Percentiles rank a stretch among this genome's conserved stretches.
phyloP scores from a whole-genome alignment of 2,797 vertebrate genomes.

The Cygnus olor region DNA sequence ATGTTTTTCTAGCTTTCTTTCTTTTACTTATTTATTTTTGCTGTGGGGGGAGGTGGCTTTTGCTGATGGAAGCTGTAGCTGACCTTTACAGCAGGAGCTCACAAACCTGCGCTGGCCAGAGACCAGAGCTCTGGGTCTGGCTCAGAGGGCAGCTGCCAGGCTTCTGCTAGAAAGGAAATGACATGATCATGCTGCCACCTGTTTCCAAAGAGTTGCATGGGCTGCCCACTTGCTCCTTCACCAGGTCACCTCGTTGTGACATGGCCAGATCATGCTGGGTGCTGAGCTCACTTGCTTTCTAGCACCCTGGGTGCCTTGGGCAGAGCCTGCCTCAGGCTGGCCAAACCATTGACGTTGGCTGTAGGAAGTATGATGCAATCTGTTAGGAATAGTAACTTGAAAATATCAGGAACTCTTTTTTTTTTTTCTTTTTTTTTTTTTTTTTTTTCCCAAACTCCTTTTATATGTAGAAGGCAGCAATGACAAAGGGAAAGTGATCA shows the following conservation, averaged over 20 bases:
- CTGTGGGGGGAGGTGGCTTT: background rate
- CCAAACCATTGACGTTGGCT: background rate
- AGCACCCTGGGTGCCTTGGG: background rate
- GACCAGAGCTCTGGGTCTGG: constrained; percentile 9
- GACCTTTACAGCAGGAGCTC: constrained; percentile 10
- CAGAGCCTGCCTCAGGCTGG: background rate
- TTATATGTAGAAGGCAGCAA: background rate
- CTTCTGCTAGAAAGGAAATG: constrained; percentile 58
- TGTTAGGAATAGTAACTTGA: constrained; percentile 28
- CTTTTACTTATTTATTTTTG: background rate
- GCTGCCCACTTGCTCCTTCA: background rate
- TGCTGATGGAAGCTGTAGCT: background rate
- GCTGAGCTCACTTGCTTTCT: constrained; percentile 29
- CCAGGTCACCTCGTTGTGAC: constrained; percentile 47
- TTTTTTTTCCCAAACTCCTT: background rate
- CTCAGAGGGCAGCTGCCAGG: constrained; percentile 31
- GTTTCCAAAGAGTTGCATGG: background rate
- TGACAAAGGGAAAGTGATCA: background rate
- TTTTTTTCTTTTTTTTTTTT: background rate
- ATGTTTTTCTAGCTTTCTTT: accelerated
- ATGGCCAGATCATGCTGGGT: constrained; percentile 17
- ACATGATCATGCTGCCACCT: constrained; percentile 36
- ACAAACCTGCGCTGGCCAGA: constrained; percentile 30
- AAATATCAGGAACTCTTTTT: background rate
- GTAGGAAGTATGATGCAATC: constrained; percentile 6